Evolutionary conservation across 2,888 invertebrate genomes (phyloP), one percentile per base, ranked within the genome.

Genomic region (Euclidia mi): DNA sequence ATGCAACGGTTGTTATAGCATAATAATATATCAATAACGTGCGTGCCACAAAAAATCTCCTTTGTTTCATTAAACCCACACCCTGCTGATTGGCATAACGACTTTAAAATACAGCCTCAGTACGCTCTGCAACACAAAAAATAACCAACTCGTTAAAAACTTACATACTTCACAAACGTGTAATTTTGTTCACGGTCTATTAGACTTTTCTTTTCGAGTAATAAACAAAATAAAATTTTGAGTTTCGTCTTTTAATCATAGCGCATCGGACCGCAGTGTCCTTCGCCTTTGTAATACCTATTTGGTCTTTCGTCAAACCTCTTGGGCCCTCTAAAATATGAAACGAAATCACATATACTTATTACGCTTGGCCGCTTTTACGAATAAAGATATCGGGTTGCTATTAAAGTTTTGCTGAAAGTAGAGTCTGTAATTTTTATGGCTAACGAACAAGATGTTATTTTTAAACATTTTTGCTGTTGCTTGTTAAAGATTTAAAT

Each of bases 151-250:
- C 35, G 35, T 35, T 53, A 64, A 18, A 35, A 69, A 65, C 71
- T 72, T 61, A 17, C 10, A 37, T 57, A 58, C 48, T 57, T 56
- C 40, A 44, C 14, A 48, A 57, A 45, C 48, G 64, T 69, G 31
- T 55, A 66, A 62, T 67, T 56, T 65, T 45, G 58, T 50, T 52
- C 46, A 59, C 46, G 38, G 29, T 42, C 48, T 65, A 62, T 69
- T 58, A 62, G 15, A 62, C 60, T 72, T 61, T 64, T 47, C 57
- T n/a, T 62, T 65, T 63, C 64, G 68, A 64, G 65, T 65, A 51
- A 60, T 58, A 65, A 55, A 53, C 35, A 28, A 56, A 65, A 67
- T 20, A 14, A 18, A 14, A 17, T 31, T 43, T 18, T 7, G 18
- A 32, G 2, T 20, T 17, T 7, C 12, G n/a, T 34, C 32, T 32